Conservation (phyloP, 2,113 vertebrate species). For the Vimba vimba region DNA sequence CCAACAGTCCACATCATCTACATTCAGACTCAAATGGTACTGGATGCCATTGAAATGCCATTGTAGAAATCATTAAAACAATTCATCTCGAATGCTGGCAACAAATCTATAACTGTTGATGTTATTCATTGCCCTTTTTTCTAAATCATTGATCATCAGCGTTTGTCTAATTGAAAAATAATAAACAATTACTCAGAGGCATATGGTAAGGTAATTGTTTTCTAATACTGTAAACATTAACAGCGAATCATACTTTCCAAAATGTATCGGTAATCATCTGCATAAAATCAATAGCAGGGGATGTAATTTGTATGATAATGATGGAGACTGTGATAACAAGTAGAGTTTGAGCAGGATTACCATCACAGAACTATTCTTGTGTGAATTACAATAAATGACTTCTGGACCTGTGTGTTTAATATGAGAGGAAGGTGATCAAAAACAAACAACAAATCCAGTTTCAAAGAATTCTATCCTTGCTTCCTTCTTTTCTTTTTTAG, state of each 20-base stretch:
- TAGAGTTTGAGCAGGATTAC: conserved; percentile 15
- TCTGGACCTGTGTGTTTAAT: background rate
- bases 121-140: conserved; percentile 92
- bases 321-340: conserved; percentile 64
- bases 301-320: conserved; percentile 89
- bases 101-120: conserved; percentile 98
- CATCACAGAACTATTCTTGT: conserved; percentile 25
- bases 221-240: conserved; percentile 91
- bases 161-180: conserved; percentile 99
- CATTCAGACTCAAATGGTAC: conserved; percentile 48
- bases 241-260: conserved; percentile 90
- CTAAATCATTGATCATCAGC: conserved; percentile 96
- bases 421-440: background rate
- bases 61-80: conserved; percentile 93
- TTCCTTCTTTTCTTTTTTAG: conserved; percentile 19
- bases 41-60: conserved; percentile 93
- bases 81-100: conserved; percentile 85
- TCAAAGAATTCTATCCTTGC: background rate
- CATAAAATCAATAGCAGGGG: conserved; percentile 98
- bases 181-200: conserved; percentile 99
- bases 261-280: conserved; percentile 97
- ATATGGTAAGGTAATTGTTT: conserved; percentile 95
- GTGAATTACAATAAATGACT: conserved; percentile 6
- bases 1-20: background rate
- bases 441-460: background rate